Percentiles rank a stretch among this genome's conserved stretches.
Evolutionary conservation across 2,797 vertebrate species (phyloP).

Genomic region (Thaleichthys pacificus): DNA sequence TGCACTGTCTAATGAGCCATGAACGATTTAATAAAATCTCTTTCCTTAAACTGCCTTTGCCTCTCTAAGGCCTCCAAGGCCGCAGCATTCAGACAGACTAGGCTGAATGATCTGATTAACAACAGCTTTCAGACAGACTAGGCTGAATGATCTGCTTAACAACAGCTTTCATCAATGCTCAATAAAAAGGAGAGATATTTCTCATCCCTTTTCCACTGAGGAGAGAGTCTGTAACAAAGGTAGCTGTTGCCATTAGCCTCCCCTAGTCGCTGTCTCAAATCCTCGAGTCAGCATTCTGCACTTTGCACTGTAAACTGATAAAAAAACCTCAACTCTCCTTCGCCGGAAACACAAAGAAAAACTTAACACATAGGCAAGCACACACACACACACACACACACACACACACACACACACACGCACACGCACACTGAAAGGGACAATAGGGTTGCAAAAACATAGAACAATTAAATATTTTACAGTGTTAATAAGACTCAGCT

Average conservation of each 20-base stretch:
- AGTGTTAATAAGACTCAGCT: too few species aligned
- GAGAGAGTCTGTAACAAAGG: background rate
- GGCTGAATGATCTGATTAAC: background rate
- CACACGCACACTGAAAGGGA: constrained; percentile 8
- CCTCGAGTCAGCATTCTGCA: constrained; percentile 63
- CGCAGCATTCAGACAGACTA: background rate
- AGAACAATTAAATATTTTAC: background rate
- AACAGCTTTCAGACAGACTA: background rate
- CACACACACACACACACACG: constrained; percentile 28
- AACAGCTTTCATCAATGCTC: too few species aligned
- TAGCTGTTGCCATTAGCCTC: constrained; percentile 16
- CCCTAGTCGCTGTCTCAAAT: constrained; percentile 39
- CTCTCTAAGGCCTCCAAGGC: background rate
- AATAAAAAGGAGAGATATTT: too few species aligned
- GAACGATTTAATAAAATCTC: too few species aligned
- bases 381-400: constrained; percentile 32
- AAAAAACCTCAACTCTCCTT: constrained; percentile 65
- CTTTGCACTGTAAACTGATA: constrained; percentile 62
- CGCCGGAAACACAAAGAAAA: constrained; percentile 56
- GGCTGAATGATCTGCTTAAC: background rate
- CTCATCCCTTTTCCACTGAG: too few species aligned
- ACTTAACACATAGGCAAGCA: constrained; percentile 1
- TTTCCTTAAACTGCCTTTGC: too few species aligned
- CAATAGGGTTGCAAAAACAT: background rate
- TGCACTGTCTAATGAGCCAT: too few species aligned